Base-by-base conservation (phyloP, 2,797 vertebrate genomes). In the Loriculus beryllinus region DNA sequence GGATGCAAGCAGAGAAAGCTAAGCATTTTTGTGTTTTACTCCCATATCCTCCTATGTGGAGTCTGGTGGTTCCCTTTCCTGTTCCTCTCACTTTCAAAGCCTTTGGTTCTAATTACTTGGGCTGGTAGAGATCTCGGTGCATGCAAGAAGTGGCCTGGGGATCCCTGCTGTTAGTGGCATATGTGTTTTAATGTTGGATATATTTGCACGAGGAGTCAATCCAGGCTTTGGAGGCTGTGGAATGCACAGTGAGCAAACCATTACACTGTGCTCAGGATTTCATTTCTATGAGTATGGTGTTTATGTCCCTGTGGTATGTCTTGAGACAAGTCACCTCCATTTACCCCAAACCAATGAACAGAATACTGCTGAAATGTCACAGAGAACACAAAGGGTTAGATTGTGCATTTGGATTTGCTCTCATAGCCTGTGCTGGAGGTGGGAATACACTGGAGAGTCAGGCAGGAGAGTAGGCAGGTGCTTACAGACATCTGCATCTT, bases 161-260 rank as follows among this genome's bases (percentile, higher is more conserved):
- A 23, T 72, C 65, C 20, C 72, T 25, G 47, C 31, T 56, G 5
- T 8, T 6, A 5, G 15, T 8, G 35, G 29, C 35, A 19, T 2
- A 0, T 0, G 1, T 11, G 3, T 69, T 65, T 67, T 20, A 10
- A 22, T 1, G 4, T 2, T 19, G n/a, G 26, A 3, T 63, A 6
- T 45, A 54, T 54, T 52, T 37, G 48, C 29, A 13, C 0, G 0
- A 4, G 26, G 52, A 57, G 25, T 4, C 80, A 45, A 0, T 8
- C n/a, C 39, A n/a, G 54, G 84, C 54, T 92, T 37, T 54, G 92
- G 68, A 11, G 67, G 45, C 33, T 31, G 45, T 11, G 65, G 33
- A 64, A 29, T 1, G 14, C n/a, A 3, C 29, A 3, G 49, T 4
- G 54, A 86, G 42, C 39, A 71, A 33, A 52, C 7, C 10, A 6